Percentiles rank a stretch among this genome's conserved stretches.
Evolutionary conservation across 37 sponge, comb jelly and placozoan genomes (phyloP).

Genomic region (Axinella damicornis): DNA sequence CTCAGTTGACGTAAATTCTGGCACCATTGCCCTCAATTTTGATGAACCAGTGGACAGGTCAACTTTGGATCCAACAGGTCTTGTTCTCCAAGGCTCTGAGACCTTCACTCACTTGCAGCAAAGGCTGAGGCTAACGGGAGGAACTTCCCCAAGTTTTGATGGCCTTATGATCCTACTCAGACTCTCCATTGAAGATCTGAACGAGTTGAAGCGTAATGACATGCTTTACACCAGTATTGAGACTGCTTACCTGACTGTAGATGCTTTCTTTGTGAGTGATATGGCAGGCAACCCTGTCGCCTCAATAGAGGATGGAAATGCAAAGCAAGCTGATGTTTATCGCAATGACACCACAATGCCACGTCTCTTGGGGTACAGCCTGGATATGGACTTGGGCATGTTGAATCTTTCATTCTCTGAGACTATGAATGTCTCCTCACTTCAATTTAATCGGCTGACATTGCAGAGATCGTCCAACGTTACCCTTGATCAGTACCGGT

Average conservation of each 20-base stretch:
- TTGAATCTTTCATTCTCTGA: constrained; percentile 85
- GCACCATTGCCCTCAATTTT: constrained; percentile 74
- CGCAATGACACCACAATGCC: constrained; percentile 82
- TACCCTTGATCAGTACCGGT: constrained; percentile 23
- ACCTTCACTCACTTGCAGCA: constrained; percentile 34
- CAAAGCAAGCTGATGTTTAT: constrained; percentile 58
- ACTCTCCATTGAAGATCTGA: constrained; percentile 68
- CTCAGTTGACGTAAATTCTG: constrained; percentile 74
- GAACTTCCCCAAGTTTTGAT: constrained; percentile 67
- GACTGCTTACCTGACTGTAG: constrained; percentile 68
- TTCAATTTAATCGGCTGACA: constrained; percentile 67
- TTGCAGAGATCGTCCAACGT: constrained; percentile 73
- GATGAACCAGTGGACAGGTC: constrained; percentile 89
- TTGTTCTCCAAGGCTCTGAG: constrained; percentile 65
- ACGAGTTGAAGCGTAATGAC: constrained; percentile 82
- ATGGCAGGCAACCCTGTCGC: constrained; percentile 84
- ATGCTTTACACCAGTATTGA: constrained; percentile 60
- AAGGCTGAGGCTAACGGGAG: constrained; percentile 69
- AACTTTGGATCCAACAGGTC: constrained; percentile 67
- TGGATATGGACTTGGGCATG: constrained; percentile 83
- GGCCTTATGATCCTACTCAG: constrained; percentile 71
- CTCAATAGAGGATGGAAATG: constrained; percentile 72
- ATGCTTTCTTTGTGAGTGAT: constrained; percentile 73
- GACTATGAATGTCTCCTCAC: constrained; percentile 84
- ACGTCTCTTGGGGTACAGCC: constrained; percentile 53